Percentiles rank a stretch among this genome's conserved stretches.
Conservation (phyloP, 1,140 invertebrate genomes). For the Megalopta genalis region DNA sequence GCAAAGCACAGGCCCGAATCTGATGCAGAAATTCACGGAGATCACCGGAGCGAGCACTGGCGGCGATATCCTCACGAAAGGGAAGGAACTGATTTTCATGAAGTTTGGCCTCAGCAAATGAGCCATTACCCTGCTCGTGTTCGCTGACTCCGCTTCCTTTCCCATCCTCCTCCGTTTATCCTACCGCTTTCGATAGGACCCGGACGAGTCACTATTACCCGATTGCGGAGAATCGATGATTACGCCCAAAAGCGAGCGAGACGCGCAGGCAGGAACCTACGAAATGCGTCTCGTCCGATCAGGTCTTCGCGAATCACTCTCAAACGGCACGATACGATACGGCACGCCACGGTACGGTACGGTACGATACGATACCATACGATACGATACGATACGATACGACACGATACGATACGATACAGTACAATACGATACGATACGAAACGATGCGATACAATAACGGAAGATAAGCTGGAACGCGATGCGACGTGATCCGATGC, state of each 20-base stretch:
- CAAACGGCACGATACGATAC: not conserved
- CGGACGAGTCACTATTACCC: conserved; percentile 13
- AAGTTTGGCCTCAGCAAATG: conserved; percentile 90
- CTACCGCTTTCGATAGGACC: not conserved
- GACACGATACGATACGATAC: conserved; percentile 1
- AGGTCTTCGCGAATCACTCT: conserved; percentile 23
- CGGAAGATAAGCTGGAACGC: conserved; percentile 9
- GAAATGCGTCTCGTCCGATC: conserved; percentile 36
- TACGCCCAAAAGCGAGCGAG: conserved; percentile 11
- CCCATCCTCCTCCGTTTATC: conserved; percentile 12
- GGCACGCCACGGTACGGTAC: not conserved
- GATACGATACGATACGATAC: conserved; percentile 23
- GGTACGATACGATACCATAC: not conserved
- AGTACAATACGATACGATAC: not conserved
- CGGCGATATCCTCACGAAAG: conserved; percentile 92
- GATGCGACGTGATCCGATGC: not conserved
- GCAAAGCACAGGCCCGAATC: conserved; percentile 82
- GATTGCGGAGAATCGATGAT: conserved; percentile 5
- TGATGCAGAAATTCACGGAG: conserved; percentile 91
- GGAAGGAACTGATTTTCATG: conserved; percentile 94
- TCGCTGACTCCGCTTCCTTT: conserved; percentile 38
- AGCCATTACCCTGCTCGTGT: conserved; percentile 53
- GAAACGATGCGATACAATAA: conserved; percentile 18
- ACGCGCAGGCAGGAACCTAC: conserved; percentile 33
- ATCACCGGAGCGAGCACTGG: conserved; percentile 87